A percentile compares a stretch with the other conserved stretches of the same genome.
Evolutionary conservation across 2,888 invertebrate species (phyloP).

Genomic region (Brachylomia viminalis): DNA sequence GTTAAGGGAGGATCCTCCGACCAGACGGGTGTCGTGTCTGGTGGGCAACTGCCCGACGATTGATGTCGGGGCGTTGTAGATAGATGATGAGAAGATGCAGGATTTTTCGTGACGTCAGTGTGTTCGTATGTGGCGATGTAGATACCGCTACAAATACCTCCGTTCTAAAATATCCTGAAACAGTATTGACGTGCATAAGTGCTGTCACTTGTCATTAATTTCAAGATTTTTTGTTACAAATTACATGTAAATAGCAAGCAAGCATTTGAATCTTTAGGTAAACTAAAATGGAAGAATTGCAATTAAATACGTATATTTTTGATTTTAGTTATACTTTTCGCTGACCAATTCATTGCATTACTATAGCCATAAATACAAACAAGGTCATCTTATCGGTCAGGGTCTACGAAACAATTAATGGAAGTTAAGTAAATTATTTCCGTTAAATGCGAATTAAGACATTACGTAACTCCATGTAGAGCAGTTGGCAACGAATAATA

Average conservation of each 20-base stretch:
- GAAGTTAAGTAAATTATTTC: background rate
- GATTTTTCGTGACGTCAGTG: too few species aligned
- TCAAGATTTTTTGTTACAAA: background rate
- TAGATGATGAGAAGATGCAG: too few species aligned
- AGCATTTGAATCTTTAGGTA: background rate
- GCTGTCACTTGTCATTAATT: background rate
- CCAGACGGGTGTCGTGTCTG: too few species aligned
- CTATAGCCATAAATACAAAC: background rate
- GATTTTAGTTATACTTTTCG: background rate
- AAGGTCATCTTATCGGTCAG: slow-evolving; percentile 1
- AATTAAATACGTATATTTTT: background rate
- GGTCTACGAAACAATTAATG: slow-evolving; percentile 3
- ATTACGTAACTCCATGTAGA: background rate
- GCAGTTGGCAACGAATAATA: background rate
- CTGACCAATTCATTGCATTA: background rate
- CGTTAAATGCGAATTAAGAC: slow-evolving; percentile 15
- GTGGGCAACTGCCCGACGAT: too few species aligned
- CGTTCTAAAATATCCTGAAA: background rate
- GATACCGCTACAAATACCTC: background rate
- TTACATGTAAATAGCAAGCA: too few species aligned
- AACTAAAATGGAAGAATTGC: background rate
- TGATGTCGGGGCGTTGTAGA: too few species aligned
- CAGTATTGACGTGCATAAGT: background rate
- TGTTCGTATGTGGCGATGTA: too few species aligned
- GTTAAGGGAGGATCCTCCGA: too few species aligned